These are phyloP conservation scores for Meandrina meandrites DNA, from an alignment of 92 coral and sea anemone genomes.

Conservation along the genomic window DNA sequence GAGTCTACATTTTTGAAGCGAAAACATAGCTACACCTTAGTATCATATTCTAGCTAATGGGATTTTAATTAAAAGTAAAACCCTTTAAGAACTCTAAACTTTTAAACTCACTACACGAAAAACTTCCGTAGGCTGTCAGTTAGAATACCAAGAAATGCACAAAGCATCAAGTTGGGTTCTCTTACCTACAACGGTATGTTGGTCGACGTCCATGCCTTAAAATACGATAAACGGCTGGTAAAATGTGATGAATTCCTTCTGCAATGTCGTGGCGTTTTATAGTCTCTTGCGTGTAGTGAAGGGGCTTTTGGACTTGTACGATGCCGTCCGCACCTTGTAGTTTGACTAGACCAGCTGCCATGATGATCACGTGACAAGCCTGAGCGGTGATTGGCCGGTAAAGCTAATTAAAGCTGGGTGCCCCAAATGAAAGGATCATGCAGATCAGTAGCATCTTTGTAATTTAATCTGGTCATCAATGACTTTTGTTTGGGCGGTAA, in stretches of 20 bases:
- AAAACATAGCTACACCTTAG: conserved; percentile 48
- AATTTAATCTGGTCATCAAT: conserved; percentile 88
- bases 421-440: conserved; percentile 69
- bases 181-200: conserved; percentile 31
- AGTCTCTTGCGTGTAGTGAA: conserved; percentile 58
- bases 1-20: conserved; percentile 55
- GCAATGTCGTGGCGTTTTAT: conserved; percentile 71
- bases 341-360: conserved; percentile 88
- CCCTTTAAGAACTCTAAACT: conserved; percentile 64
- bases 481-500: conserved; percentile 93
- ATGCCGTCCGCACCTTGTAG: conserved; percentile 62
- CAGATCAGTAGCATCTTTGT: conserved; percentile 63
- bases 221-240: conserved; percentile 16
- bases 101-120: conserved; percentile 51
- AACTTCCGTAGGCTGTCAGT: conserved; percentile 53
- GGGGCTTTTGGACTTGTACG: conserved; percentile 78
- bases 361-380: conserved; percentile 68
- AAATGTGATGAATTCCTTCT: conserved; percentile 45
- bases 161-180: background rate
- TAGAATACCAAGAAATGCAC: conserved; percentile 19
- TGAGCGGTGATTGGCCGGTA: conserved; percentile 63
- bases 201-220: conserved; percentile 27
- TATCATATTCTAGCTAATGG: conserved; percentile 66
- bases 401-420: conserved; percentile 70
- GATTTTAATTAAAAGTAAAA: conserved; percentile 77